phyloP scores from a whole-genome alignment of 2,113 vertebrate genomes.

The Ginglymostoma cirratum region DNA sequence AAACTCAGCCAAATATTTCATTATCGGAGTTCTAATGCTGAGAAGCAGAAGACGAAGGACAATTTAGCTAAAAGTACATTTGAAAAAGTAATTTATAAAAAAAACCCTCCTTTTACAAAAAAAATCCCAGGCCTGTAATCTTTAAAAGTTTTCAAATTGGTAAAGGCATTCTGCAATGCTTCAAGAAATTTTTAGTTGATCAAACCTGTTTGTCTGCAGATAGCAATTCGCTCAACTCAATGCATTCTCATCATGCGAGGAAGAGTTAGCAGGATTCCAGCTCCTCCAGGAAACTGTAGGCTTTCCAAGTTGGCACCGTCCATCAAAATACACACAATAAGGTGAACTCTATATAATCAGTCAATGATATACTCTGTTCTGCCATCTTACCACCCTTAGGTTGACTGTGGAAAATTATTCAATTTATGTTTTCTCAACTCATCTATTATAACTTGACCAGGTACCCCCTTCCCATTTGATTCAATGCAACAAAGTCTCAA shows the following conservation, averaged over 20 bases:
- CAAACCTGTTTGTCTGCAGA: neutral
- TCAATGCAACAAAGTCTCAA: neutral
- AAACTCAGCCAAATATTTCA: neutral
- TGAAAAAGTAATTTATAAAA: neutral
- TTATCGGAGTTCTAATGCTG: neutral
- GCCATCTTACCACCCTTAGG: neutral
- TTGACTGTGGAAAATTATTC: neutral
- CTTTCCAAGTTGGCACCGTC: neutral
- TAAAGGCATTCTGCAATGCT: neutral
- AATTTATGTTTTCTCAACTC: neutral
- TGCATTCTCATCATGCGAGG: neutral
- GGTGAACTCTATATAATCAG: neutral
- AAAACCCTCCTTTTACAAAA: neutral
- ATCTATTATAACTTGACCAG: neutral
- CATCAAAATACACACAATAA: neutral
- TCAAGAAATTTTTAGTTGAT: neutral
- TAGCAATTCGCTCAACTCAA: neutral
- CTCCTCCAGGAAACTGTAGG: neutral
- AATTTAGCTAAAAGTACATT: neutral
- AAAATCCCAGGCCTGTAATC: neutral
- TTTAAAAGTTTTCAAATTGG: neutral
- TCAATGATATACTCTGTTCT: neutral
- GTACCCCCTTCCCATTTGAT: too few species aligned
- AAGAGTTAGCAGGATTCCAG: neutral
- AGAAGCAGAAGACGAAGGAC: neutral